Conservation (phyloP, 2,113 vertebrate species). For the Ctenodactylus gundi region DNA sequence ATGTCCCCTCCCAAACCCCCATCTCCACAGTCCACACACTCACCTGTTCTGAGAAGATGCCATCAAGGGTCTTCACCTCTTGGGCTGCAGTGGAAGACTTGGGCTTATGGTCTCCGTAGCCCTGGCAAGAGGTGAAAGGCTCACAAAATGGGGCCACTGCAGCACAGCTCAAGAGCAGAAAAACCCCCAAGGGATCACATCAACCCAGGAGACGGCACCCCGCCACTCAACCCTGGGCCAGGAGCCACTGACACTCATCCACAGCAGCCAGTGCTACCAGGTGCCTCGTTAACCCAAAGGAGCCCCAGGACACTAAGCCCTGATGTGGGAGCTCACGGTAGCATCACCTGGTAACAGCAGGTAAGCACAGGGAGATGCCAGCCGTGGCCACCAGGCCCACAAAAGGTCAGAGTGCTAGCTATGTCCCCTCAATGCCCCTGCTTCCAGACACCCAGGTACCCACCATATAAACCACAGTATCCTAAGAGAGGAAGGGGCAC, state of each 20-base stretch:
- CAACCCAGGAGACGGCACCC: not conserved
- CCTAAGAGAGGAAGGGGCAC: no score
- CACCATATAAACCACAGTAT: no score
- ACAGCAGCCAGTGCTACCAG: not conserved
- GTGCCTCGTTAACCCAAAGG: not conserved
- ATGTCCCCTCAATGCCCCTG: not conserved
- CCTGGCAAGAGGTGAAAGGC: conserved; percentile 79
- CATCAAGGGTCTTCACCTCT: conserved; percentile 95
- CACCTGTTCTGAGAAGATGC: conserved; percentile 94
- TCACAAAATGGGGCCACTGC: rapidly evolving
- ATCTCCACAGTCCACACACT: not conserved
- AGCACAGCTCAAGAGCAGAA: not conserved
- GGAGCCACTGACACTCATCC: not conserved
- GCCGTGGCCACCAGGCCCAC: rapidly evolving
- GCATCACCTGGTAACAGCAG: not conserved
- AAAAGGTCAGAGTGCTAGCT: no score
- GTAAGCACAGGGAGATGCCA: not conserved
- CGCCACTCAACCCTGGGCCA: not conserved
- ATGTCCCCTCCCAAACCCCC: not conserved
- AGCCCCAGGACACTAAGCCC: rapidly evolving
- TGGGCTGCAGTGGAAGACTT: conserved; percentile 97
- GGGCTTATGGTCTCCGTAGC: conserved; percentile 96
- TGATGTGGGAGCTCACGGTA: not conserved
- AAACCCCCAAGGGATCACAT: not conserved
- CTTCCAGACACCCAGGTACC: rapidly evolving